These are phyloP conservation scores for Rhinogobio ventralis DNA, from an alignment of 2,797 vertebrate genomes.

Conservation along the genomic window DNA sequence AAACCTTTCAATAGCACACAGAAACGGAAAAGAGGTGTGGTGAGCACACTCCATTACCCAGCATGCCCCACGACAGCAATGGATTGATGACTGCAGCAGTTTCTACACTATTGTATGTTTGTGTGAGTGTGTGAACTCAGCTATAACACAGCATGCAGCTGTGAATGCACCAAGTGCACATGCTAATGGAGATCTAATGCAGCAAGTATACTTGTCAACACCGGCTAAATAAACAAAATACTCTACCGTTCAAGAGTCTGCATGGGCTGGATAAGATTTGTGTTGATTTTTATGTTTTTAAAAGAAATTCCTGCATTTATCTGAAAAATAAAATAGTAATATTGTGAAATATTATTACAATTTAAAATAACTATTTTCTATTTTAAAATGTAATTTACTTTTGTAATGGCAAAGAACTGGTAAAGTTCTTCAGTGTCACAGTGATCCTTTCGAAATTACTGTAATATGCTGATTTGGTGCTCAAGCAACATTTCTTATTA, in stretches of 20 bases:
- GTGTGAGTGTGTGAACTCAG: not conserved
- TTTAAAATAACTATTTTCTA: not conserved
- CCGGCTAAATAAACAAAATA: not conserved
- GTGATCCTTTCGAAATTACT: not conserved
- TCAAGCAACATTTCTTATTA: not conserved
- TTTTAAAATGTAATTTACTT: not conserved
- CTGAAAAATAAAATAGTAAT: not conserved
- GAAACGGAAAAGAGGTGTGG: slow-evolving; percentile 5
- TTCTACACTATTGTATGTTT: not conserved
- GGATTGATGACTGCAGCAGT: slow-evolving; percentile 47
- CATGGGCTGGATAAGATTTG: not conserved
- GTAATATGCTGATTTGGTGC: no score
- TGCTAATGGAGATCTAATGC: not conserved
- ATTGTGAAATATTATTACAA: not conserved
- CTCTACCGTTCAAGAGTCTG: not conserved
- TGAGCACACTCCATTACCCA: slow-evolving; percentile 15
- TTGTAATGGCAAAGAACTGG: no score
- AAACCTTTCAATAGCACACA: slow-evolving; percentile 16
- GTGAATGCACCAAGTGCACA: not conserved
- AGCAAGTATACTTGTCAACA: not conserved
- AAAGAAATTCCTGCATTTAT: not conserved
- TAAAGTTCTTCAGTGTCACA: not conserved
- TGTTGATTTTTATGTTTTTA: not conserved
- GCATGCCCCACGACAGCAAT: not conserved
- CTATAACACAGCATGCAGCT: not conserved